phyloP scores from a whole-genome alignment of 2,113 vertebrate genomes.

The Hypanus sabinus region DNA sequence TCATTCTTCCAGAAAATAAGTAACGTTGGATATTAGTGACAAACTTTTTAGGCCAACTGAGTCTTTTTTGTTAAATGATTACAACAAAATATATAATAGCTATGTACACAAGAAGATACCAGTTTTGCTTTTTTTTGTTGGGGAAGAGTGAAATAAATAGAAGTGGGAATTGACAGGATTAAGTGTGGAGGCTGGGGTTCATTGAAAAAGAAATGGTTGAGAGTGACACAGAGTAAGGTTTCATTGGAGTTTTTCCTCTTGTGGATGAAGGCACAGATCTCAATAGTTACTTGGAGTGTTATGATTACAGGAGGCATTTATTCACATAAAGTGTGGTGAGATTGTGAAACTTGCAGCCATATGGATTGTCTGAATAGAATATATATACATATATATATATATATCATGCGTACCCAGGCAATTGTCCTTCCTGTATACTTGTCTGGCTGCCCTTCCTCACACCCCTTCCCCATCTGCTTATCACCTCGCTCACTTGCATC shows the following conservation, averaged over 20 bases:
- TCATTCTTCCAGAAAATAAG: neutral
- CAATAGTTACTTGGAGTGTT: no score
- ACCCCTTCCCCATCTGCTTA: no score
- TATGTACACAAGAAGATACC: neutral
- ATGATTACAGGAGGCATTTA: neutral
- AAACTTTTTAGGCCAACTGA: neutral
- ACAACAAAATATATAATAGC: neutral
- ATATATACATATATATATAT: no score
- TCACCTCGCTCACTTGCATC: no score
- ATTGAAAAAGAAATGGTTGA: neutral
- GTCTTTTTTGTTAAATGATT: neutral
- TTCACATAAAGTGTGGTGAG: neutral
- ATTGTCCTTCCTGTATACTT: no score
- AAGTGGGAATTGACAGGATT: neutral
- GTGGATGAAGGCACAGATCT: neutral
- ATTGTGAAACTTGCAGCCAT: neutral
- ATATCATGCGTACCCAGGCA: no score
- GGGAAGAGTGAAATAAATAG: neutral
- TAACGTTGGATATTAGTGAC: neutral
- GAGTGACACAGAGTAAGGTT: neutral
- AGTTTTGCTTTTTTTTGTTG: neutral
- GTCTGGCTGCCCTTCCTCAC: no score
- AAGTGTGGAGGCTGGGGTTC: neutral
- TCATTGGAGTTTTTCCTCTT: neutral
- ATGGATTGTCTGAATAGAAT: neutral